Evolutionary conservation across 1,140 invertebrate species (phyloP).

Genomic region (Leucophenga varia): DNA sequence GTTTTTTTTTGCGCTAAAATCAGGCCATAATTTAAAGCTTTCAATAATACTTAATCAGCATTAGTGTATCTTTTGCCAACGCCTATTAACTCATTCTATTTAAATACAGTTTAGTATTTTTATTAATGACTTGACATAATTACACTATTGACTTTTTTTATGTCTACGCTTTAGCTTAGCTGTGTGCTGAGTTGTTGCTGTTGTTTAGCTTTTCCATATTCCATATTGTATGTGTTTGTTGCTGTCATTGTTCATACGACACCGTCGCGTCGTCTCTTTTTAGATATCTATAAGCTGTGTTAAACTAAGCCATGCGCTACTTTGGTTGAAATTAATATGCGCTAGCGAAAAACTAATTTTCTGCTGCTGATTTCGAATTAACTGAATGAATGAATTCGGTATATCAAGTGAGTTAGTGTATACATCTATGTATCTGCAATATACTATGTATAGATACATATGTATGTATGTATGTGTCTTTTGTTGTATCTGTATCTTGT

Average conservation of each 20-base stretch:
- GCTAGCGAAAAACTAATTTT: constrained; percentile 47
- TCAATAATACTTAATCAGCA: no score
- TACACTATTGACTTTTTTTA: constrained; percentile 2
- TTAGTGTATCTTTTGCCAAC: no score
- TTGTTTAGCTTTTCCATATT: no score
- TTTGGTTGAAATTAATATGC: constrained; percentile 13
- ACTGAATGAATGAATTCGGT: constrained; percentile 46
- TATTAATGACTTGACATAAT: constrained; percentile 26
- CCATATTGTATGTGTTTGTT: no score
- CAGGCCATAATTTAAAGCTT: no score
- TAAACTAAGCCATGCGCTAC: constrained; percentile 7
- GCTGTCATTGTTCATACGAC: constrained; percentile 1
- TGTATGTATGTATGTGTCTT: constrained; percentile 6
- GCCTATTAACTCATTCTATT: no score
- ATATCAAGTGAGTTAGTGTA: constrained; percentile 26
- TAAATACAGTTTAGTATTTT: no score
- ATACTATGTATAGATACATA: constrained; percentile 15
- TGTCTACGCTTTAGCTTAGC: no score
- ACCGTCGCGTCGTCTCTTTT: no score
- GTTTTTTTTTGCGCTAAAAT: no score
- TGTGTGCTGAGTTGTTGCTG: no score
- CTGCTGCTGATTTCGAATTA: constrained; percentile 55
- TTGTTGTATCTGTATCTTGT: background rate
- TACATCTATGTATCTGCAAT: no score
- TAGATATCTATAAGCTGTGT: background rate